Conservation (phyloP, 2,888 invertebrate species). For the Phrixothrix hirtus region DNA sequence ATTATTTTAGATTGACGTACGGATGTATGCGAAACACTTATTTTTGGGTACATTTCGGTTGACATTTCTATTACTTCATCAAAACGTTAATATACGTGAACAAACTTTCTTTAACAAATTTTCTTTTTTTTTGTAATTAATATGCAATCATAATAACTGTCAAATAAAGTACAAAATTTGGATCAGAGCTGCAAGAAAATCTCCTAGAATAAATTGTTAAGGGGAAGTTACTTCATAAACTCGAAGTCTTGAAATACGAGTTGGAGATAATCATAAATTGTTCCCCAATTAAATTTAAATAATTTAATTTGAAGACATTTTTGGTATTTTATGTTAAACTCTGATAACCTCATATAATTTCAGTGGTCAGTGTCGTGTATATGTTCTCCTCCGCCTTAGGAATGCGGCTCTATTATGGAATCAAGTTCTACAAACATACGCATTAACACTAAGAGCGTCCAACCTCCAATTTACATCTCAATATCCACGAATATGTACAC, state of each 20-base stretch:
- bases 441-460: slow-evolving; percentile 54
- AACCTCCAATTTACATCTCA: slow-evolving; percentile 56
- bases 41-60: not conserved
- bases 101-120: not conserved
- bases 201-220: no score
- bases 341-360: slow-evolving; percentile 34
- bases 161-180: no score
- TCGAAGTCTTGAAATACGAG: no score
- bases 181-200: no score
- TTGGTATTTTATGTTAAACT: slow-evolving; percentile 4
- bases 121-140: no score
- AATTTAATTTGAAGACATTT: no score
- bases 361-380: slow-evolving; percentile 29
- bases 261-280: no score
- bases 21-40: slow-evolving; percentile 10
- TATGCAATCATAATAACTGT: no score
- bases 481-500: slow-evolving; percentile 52
- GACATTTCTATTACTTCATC: not conserved
- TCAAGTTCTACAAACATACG: slow-evolving; percentile 57
- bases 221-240: no score
- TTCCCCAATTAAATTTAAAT: no score
- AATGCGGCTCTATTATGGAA: slow-evolving; percentile 57
- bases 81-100: not conserved
- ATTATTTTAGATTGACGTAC: slow-evolving; percentile 52
- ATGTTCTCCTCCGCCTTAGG: slow-evolving; percentile 39